Evolutionary conservation across 2,888 invertebrate species (phyloP), one percentile per base, ranked within the genome.

Genomic region (Drosophila maculinotata): DNA sequence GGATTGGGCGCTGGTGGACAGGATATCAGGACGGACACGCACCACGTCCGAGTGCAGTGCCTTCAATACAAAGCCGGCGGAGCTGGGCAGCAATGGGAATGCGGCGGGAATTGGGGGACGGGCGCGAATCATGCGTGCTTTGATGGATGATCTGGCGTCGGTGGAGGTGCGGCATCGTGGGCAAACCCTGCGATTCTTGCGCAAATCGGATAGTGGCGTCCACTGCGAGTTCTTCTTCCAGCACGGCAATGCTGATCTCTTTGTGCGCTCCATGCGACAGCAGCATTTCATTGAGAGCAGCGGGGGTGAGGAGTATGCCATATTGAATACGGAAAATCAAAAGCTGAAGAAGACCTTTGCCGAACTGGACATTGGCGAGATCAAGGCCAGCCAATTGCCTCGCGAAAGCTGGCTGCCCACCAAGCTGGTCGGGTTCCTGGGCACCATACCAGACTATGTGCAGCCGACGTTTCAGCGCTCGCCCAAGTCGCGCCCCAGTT

Each of bases 261-360:
- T 92, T 64, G 84, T 92, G 12, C 79, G 87, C 3, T 89, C 89
- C 9, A 88, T 92, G 84, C 87, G 88, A 1, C 89, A 89, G 31
- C 67, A 87, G 17, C 89, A 90, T 71, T 79, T 91, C 12, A 83
- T 91, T 17, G 90, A 90, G 41, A 77, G 69, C 60, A 51, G 66
- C 10, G 64, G 72, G 8, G 62, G 65, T 14, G 94, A 95, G 79
- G 91, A 95, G 38, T 96, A 94, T 89, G 92, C 97, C 12, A 94
- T 98, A 1, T 92, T 95, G 1, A 94, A 95, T 62, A 93, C 93
- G 0, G 94, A 95, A 74, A 93, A 94, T 8, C 93, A 94, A 76
- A 96, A 95, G 23, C 90, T 98, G 68, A 95, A 95, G 76, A 94
- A 94, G 89, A 97, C 98, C 0, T 98, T 98, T 89, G 96, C 96